Base-by-base conservation (phyloP, 2,113 vertebrate genomes). In the Xiphias gladius region DNA sequence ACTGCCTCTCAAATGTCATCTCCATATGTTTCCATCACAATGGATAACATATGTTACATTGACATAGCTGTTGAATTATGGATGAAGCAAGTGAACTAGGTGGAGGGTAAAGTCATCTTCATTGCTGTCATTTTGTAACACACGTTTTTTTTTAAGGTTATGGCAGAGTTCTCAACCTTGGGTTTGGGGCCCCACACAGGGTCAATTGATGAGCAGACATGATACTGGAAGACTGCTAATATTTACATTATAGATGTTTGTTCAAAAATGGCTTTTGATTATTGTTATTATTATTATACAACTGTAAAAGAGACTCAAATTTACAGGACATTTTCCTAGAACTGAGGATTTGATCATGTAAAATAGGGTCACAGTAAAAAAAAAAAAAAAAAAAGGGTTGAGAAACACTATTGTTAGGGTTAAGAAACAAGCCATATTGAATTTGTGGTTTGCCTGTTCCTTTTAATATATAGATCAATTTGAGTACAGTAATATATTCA, bases 21-120 rank as follows among this genome's bases (percentile, higher is more conserved):
- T 82, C 90, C 92, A 94, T 90, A 92, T 93, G 93, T 72, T 70
- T 75, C n/a, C 19, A 46, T 76, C 65, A 90, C 86, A 86, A 86
- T 37, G 66, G 19, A 43, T 11, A 85, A 73, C 88, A 93, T 79
- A 83, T 90, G 87, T 57, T 79, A 28, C 37, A 17, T 20, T 58
- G 46, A 43, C 57, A 73, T 55, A 26, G 58, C 24, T 35, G 48
- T 32, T 63, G 19, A 50, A 46, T 73, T 76, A 22, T 70, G 41
- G 48, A 52, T 55, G 41, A 22, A 39, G 69, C 3, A 39, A 20
- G 43, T 3, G 28, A 20, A 52, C 2, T 52, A 28, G 54, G 17
- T 10, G 13, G 11, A 7, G 30, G 1, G 30, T 1, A 14, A 10
- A 37, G 30, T 28, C n/a, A 20, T 41, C 7, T 48, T 37, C 16